A percentile compares a stretch with the other conserved stretches of the same genome.
phyloP scores from a whole-genome alignment of 2,797 vertebrate species.

The Enteromius treurensis region DNA sequence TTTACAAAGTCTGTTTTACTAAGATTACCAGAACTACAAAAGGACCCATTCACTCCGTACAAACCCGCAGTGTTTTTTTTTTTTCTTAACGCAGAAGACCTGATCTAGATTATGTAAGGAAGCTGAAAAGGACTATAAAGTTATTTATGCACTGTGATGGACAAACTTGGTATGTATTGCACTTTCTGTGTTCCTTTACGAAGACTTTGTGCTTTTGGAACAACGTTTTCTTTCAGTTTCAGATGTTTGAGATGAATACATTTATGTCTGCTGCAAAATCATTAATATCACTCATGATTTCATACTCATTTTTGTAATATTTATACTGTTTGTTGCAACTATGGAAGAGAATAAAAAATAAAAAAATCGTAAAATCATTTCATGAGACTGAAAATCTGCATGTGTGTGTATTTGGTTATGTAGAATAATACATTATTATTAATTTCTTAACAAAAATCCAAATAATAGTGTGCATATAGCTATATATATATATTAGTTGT shows the following conservation, averaged over 20 bases:
- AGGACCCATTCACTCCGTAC: background rate
- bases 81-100: background rate
- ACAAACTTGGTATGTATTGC: constrained; percentile 27
- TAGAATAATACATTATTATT: background rate
- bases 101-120: background rate
- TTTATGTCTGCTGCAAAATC: background rate
- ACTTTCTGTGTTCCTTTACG: background rate
- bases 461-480: background rate
- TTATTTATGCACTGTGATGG: constrained; percentile 31
- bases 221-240: background rate
- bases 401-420: background rate
- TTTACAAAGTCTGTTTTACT: background rate
- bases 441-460: background rate
- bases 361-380: background rate
- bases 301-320: background rate
- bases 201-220: background rate
- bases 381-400: background rate
- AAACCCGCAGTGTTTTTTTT: background rate
- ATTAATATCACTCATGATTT: background rate
- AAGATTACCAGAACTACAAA: background rate
- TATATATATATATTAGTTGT: background rate
- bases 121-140: constrained; percentile 4
- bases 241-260: background rate
- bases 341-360: background rate
- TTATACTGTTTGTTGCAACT: background rate